Percentiles rank a stretch among this genome's conserved stretches.
These are phyloP conservation scores for Myoxocephalus aenaeus DNA, from an alignment of 2,797 vertebrate genomes.

Conservation along the genomic window DNA sequence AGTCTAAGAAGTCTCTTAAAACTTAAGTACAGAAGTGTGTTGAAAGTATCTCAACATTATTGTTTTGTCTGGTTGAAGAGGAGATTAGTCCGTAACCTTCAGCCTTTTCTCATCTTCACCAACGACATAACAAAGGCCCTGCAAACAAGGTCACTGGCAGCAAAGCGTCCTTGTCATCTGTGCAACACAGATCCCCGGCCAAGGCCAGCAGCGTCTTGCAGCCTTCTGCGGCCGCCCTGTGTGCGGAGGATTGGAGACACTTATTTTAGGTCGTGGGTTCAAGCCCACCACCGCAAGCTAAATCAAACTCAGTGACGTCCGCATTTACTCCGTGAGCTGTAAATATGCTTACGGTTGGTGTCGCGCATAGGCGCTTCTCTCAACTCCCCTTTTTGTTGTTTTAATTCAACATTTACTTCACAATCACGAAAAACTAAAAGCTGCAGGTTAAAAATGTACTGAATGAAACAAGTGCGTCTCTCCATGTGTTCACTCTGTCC, in stretches of 20 bases:
- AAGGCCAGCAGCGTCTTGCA: slow-evolving; percentile 30
- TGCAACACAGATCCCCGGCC: slow-evolving; percentile 23
- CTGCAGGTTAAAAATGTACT: background rate
- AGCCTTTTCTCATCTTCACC: background rate
- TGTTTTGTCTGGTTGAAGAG: background rate
- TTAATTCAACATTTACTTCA: background rate
- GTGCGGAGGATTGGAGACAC: slow-evolving; percentile 49
- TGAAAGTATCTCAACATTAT: background rate
- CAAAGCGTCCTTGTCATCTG: slow-evolving; percentile 17
- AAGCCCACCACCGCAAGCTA: slow-evolving; percentile 46
- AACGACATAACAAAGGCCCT: background rate
- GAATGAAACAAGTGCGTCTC: background rate
- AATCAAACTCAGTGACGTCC: slow-evolving; percentile 57
- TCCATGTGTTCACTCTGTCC: no score
- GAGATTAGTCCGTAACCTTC: background rate
- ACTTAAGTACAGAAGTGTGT: background rate
- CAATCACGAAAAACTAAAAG: background rate
- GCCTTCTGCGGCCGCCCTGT: slow-evolving; percentile 42
- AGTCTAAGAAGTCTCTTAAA: background rate
- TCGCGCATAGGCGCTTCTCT: slow-evolving; percentile 24
- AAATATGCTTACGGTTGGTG: slow-evolving; percentile 29
- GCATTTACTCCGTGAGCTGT: slow-evolving; percentile 18
- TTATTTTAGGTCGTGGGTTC: slow-evolving; percentile 60
- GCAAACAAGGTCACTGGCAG: slow-evolving; percentile 27
- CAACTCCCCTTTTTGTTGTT: background rate